Percentiles rank a stretch among this genome's conserved stretches.
phyloP scores from a whole-genome alignment of 1,140 invertebrate species.

The Drosophila ogumai region DNA sequence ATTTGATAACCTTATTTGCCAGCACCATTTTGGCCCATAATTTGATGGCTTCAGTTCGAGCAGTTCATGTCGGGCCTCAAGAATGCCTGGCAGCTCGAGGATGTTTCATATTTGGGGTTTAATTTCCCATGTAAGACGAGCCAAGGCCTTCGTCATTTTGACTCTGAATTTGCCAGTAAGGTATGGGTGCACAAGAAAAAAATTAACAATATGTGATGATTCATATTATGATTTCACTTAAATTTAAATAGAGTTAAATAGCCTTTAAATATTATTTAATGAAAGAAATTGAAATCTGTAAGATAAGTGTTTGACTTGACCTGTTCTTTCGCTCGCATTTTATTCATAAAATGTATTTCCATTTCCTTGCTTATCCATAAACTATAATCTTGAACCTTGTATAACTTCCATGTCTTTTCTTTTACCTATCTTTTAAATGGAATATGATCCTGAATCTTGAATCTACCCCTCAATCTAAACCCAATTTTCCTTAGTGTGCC shows the following conservation, averaged over 20 bases:
- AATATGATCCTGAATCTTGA: neutral
- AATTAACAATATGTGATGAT: neutral
- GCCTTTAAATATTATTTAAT: too few relatives aligned
- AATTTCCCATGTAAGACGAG: slow-evolving; percentile 67
- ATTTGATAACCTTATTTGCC: slow-evolving; percentile 64
- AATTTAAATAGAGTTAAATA: neutral
- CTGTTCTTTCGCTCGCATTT: too few relatives aligned
- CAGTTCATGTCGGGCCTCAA: slow-evolving; percentile 50
- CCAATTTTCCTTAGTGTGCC: slow-evolving; percentile 1
- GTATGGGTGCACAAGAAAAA: neutral
- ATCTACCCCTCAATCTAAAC: neutral
- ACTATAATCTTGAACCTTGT: too few relatives aligned
- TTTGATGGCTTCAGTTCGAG: slow-evolving; percentile 61
- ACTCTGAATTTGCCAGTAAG: slow-evolving; percentile 2
- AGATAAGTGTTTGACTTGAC: too few relatives aligned
- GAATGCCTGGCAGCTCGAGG: slow-evolving; percentile 71
- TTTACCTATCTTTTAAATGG: neutral
- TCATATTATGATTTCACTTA: neutral
- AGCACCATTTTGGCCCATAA: slow-evolving; percentile 41
- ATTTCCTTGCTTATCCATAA: too few relatives aligned
- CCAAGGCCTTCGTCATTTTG: neutral
- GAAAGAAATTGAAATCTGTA: too few relatives aligned
- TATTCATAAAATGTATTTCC: too few relatives aligned
- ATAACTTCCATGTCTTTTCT: neutral
- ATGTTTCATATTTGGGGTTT: slow-evolving; percentile 72